A percentile compares a stretch with the other conserved stretches of the same genome.
phyloP scores from a whole-genome alignment of 2,888 invertebrate genomes.

The Agrochola circellaris region DNA sequence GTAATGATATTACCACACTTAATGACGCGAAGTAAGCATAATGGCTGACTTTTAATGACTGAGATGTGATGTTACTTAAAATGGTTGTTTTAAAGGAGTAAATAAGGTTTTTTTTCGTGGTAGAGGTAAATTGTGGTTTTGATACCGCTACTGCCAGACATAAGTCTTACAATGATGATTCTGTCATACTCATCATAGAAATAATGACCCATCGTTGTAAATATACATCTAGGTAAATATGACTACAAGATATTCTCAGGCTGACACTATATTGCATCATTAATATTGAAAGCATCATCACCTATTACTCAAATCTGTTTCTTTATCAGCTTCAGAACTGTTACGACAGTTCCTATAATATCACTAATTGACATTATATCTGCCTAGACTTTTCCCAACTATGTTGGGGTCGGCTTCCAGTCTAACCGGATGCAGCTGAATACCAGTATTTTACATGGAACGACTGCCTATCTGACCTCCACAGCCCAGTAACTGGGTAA shows the following conservation, averaged over 20 bases:
- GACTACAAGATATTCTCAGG: neutral
- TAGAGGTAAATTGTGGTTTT: neutral
- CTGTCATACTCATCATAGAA: neutral
- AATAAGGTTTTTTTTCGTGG: neutral
- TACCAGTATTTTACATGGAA: too few species aligned
- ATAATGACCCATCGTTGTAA: neutral
- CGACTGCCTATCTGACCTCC: too few species aligned
- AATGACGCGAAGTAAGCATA: slow-evolving; percentile 49
- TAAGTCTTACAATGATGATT: neutral
- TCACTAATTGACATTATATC: neutral
- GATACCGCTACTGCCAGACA: neutral
- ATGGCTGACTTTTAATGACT: slow-evolving; percentile 58
- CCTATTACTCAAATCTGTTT: neutral
- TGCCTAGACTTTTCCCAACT: too few species aligned
- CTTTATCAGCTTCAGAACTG: neutral
- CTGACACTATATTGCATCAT: neutral
- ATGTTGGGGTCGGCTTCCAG: too few species aligned
- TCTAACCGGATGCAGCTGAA: too few species aligned
- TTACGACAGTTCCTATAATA: neutral
- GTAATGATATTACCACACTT: slow-evolving; percentile 63
- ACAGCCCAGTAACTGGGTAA: too few species aligned
- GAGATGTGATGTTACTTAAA: slow-evolving; percentile 22
- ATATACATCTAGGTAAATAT: too few species aligned
- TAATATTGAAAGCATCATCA: neutral
- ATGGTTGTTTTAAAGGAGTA: neutral